Percentiles rank a stretch among this genome's conserved stretches.
These are phyloP conservation scores for Sisyra terminalis DNA, from an alignment of 2,888 invertebrate species.

Conservation along the genomic window DNA sequence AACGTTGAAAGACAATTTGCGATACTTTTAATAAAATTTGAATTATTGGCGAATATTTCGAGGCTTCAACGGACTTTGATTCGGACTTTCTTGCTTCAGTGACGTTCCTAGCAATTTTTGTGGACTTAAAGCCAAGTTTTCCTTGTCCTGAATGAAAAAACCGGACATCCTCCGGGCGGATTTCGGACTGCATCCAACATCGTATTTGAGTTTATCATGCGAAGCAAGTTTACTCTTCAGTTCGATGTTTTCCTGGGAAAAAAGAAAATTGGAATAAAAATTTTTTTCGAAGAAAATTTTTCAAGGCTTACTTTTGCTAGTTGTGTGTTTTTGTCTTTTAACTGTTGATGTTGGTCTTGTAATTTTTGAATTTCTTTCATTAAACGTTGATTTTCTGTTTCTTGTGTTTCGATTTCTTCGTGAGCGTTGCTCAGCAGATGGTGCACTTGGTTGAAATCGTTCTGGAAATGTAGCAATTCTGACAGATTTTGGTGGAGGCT, in stretches of 20 bases:
- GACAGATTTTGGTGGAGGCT: constrained; percentile 11
- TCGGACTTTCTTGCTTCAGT: constrained; percentile 13
- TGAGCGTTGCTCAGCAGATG: constrained; percentile 13
- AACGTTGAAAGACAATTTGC: too few relatives aligned
- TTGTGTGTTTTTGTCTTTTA: constrained; percentile 8
- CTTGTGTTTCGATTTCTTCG: constrained; percentile 13
- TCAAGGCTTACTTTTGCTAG: constrained; percentile 9
- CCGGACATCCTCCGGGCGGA: too few relatives aligned
- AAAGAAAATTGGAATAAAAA: neutral
- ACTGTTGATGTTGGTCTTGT: constrained; percentile 5
- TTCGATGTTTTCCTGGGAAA: constrained; percentile 17
- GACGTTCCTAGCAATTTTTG: constrained; percentile 21
- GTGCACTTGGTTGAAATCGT: constrained; percentile 13
- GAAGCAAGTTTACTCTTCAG: constrained; percentile 18
- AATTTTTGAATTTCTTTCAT: constrained; percentile 3
- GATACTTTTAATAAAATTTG: too few relatives aligned
- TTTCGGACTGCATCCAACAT: too few relatives aligned
- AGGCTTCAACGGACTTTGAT: constrained; percentile 25
- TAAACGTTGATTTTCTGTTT: constrained; percentile 7
- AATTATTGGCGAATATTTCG: constrained; percentile 19
- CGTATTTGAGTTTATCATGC: constrained; percentile 14
- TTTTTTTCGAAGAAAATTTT: too few relatives aligned
- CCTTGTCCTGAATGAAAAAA: constrained; percentile 23
- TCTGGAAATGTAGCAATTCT: constrained; percentile 16
- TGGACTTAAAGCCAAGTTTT: constrained; percentile 25